These are phyloP conservation scores for Conchocele bisecta DNA, from an alignment of 2,888 invertebrate species.

Conservation along the genomic window DNA sequence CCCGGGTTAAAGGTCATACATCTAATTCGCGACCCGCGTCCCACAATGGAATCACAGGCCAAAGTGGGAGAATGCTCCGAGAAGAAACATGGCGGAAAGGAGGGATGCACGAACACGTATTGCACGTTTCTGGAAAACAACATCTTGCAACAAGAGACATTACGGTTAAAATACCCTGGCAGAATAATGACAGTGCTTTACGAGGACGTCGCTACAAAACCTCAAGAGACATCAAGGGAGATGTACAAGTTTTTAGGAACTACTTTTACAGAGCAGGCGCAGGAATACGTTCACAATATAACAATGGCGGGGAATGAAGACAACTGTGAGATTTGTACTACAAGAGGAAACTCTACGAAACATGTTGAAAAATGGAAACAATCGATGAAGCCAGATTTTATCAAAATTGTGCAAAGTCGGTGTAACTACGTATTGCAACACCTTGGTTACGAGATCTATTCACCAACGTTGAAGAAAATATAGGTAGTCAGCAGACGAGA, in stretches of 20 bases:
- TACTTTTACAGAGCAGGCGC: not conserved
- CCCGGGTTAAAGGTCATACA: slow-evolving; percentile 4
- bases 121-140: slow-evolving; percentile 6
- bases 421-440: slow-evolving; percentile 14
- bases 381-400: not conserved
- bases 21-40: slow-evolving; percentile 10
- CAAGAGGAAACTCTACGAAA: not conserved
- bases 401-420: not conserved
- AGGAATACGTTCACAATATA: slow-evolving; percentile 9
- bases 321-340: slow-evolving; percentile 1
- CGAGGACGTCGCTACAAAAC: slow-evolving; percentile 3
- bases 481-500: too few relatives aligned
- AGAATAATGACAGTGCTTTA: slow-evolving; percentile 1
- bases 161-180: not conserved
- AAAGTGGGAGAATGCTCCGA: not conserved
- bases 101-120: slow-evolving; percentile 4
- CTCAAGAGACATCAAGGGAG: slow-evolving; percentile 1
- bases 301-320: not conserved
- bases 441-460: slow-evolving; percentile 1
- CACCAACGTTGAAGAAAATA: too few relatives aligned
- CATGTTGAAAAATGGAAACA: not conserved
- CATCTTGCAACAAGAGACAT: not conserved
- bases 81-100: not conserved
- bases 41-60: slow-evolving; percentile 5
- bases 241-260: slow-evolving; percentile 14